Conservation (phyloP, 2,113 vertebrate genomes). For the Lasiurus borealis region DNA sequence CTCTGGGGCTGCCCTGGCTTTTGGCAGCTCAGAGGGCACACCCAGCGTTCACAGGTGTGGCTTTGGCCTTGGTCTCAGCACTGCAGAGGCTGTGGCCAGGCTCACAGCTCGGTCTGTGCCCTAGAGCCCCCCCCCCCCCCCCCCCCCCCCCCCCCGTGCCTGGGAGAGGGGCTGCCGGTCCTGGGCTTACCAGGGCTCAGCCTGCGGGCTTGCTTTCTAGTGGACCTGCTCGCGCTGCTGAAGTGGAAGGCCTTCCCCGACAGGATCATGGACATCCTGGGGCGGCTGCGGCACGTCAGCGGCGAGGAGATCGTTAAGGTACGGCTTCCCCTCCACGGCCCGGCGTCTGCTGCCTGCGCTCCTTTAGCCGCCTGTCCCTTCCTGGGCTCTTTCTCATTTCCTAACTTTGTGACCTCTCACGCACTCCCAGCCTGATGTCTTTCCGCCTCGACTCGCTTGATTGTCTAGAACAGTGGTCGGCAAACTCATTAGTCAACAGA, state of each 20-base stretch:
- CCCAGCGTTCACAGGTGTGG: neutral
- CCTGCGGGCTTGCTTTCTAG: slow-evolving; percentile 84
- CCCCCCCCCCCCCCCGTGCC: neutral
- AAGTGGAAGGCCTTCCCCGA: slow-evolving; percentile 98
- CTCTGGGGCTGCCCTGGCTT: neutral
- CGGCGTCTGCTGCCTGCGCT: neutral
- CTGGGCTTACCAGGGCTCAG: neutral
- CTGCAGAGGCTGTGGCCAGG: neutral
- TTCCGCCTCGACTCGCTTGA: neutral
- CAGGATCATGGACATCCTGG: slow-evolving; percentile 95
- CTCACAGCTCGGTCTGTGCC: neutral
- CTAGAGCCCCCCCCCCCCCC: no score
- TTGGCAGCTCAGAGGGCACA: neutral
- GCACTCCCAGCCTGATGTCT: neutral
- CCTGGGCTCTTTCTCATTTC: neutral
- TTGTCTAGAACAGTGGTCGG: no score
- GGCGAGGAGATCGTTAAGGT: slow-evolving; percentile 99
- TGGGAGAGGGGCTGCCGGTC: neutral
- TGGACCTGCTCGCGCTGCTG: slow-evolving; percentile 95
- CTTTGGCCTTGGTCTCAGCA: neutral
- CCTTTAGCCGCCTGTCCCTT: neutral
- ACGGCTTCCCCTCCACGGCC: slow-evolving; percentile 40
- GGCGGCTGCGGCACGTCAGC: slow-evolving; percentile 94
- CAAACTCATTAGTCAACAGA: no score
- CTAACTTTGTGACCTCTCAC: slow-evolving; percentile 21